These are phyloP conservation scores for Prunella himalayana DNA, from an alignment of 2,113 vertebrate species.

Conservation along the genomic window DNA sequence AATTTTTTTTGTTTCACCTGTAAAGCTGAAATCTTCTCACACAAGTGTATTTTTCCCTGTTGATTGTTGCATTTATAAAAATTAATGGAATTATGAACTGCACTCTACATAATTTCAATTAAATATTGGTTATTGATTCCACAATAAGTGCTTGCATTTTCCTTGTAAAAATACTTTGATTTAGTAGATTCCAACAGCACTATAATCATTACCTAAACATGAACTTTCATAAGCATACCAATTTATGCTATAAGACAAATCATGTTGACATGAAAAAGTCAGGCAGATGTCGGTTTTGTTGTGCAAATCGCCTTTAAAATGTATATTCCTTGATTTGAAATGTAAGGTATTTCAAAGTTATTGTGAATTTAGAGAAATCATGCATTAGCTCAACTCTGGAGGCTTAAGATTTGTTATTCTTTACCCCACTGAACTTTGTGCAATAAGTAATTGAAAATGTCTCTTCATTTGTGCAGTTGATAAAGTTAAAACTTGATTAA, in stretches of 20 bases:
- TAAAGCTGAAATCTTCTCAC: background rate
- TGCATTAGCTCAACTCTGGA: conserved; percentile 44
- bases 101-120: background rate
- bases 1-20: background rate
- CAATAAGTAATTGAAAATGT: conserved; percentile 40
- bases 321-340: conserved; percentile 32
- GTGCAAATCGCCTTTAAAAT: background rate
- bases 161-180: background rate
- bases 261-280: background rate
- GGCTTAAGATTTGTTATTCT: conserved; percentile 31
- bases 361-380: conserved; percentile 37
- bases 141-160: background rate
- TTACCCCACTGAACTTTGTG: conserved; percentile 35
- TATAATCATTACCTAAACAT: background rate
- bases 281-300: conserved; percentile 25
- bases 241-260: background rate
- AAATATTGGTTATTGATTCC: background rate
- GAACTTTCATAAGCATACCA: background rate
- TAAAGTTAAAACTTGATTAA: conserved; percentile 71
- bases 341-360: conserved; percentile 36
- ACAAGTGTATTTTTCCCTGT: background rate
- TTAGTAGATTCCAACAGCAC: background rate
- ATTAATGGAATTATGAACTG: background rate
- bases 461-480: conserved; percentile 56
- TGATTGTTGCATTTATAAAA: background rate